A percentile compares a stretch with the other conserved stretches of the same genome.
Conservation (phyloP, 2,113 vertebrate genomes). For the Camelus bactrianus region DNA sequence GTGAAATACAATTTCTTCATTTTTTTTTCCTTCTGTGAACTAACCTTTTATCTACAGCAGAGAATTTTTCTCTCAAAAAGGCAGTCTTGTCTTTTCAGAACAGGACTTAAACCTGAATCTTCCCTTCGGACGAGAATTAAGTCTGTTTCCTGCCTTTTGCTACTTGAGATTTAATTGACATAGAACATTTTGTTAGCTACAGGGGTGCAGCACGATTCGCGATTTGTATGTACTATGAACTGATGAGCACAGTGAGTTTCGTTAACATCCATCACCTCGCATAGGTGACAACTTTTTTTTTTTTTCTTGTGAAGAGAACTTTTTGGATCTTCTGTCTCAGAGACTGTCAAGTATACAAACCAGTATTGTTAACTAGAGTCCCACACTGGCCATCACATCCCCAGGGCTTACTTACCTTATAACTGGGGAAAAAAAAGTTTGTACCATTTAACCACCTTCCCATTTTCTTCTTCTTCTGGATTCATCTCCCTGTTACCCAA, state of each 20-base stretch:
- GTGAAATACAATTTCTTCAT: background rate
- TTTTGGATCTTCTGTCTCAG: background rate
- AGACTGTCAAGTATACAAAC: background rate
- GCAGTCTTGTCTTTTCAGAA: background rate
- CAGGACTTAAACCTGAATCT: background rate
- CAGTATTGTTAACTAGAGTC: background rate
- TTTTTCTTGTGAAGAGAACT: background rate
- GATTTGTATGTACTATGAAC: background rate
- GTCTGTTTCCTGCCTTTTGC: background rate
- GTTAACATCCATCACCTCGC: background rate
- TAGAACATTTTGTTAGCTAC: background rate
- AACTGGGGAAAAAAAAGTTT: background rate
- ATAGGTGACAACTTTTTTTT: too few species aligned
- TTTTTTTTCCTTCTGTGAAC: background rate
- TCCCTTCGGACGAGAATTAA: background rate
- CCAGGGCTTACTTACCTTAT: background rate
- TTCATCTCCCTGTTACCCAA: background rate
- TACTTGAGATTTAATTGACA: background rate
- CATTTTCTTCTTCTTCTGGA: background rate
- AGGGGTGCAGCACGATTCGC: background rate
- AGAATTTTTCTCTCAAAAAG: conserved; percentile 3
- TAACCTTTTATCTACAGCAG: background rate
- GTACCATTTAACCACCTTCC: background rate
- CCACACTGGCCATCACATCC: background rate
- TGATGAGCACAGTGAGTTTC: background rate